These are phyloP conservation scores for Montifringilla adamsi DNA, from an alignment of 2,113 vertebrate species.

Conservation along the genomic window DNA sequence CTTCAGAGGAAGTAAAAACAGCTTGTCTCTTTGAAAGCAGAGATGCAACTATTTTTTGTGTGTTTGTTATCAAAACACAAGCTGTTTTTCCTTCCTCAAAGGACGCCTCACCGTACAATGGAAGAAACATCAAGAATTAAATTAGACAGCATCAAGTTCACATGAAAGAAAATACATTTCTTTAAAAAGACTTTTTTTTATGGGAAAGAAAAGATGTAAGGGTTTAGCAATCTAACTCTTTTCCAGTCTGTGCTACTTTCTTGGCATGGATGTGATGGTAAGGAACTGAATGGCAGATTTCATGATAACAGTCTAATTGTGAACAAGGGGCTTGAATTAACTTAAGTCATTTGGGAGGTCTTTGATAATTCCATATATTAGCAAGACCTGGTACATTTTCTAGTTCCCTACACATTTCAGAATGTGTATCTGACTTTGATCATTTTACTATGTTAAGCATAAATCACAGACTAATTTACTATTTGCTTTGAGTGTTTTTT, in stretches of 20 bases:
- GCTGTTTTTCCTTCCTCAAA: conserved; percentile 65
- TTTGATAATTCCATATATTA: conserved; percentile 67
- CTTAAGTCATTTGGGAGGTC: conserved; percentile 53
- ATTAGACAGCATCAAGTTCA: conserved; percentile 69
- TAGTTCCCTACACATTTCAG: conserved; percentile 38
- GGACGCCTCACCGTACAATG: conserved; percentile 32
- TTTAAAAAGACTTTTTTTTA: conserved; percentile 32
- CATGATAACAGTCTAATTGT: conserved; percentile 52
- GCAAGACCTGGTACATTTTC: conserved; percentile 34
- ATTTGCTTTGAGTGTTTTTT: conserved; percentile 62
- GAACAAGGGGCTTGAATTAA: conserved; percentile 63
- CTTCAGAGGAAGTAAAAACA: conserved; percentile 64
- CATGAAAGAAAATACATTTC: conserved; percentile 61
- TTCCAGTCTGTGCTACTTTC: conserved; percentile 32
- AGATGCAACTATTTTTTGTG: conserved; percentile 54
- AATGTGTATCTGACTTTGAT: conserved; percentile 60
- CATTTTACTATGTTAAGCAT: conserved; percentile 44
- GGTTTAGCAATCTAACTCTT: conserved; percentile 35
- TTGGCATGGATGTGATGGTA: conserved; percentile 5
- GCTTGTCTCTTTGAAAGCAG: conserved; percentile 66
- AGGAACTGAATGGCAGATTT: conserved; percentile 46
- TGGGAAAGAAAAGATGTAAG: conserved; percentile 35
- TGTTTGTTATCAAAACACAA: conserved; percentile 71
- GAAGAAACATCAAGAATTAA: conserved; percentile 67
- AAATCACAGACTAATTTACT: conserved; percentile 64